Conservation (phyloP, 2,888 invertebrate species). For the Lasioglossum figueresi region DNA sequence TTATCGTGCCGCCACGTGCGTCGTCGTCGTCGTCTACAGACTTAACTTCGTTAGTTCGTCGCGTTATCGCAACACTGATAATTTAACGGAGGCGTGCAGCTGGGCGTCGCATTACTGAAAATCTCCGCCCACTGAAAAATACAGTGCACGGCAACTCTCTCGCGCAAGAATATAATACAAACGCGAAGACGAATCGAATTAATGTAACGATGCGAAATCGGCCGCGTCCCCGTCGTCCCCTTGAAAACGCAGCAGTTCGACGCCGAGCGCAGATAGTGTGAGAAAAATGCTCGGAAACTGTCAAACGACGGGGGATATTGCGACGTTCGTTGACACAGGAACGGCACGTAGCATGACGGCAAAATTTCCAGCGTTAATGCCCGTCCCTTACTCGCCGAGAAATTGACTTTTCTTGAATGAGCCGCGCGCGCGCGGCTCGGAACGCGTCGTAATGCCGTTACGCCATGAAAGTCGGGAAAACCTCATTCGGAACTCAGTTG, state of each 20-base stretch:
- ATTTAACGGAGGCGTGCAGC: background rate
- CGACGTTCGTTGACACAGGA: conserved; percentile 26
- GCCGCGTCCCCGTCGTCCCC: background rate
- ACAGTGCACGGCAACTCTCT: background rate
- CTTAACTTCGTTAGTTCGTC: conserved; percentile 27
- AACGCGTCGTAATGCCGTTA: conserved; percentile 40
- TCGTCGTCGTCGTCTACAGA: background rate
- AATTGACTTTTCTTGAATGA: conserved; percentile 51
- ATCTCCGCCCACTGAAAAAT: background rate
- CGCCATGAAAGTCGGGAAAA: conserved; percentile 57
- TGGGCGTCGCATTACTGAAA: background rate
- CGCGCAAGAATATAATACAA: background rate
- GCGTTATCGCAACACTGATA: conserved; percentile 20
- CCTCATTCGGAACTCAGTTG: conserved; percentile 53
- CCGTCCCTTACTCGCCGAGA: conserved; percentile 24
- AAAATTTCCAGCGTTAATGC: conserved; percentile 41
- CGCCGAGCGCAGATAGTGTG: background rate
- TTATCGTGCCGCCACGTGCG: conserved; percentile 11
- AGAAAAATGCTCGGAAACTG: background rate
- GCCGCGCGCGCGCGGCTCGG: conserved; percentile 3
- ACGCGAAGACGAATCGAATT: background rate
- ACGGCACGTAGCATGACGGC: conserved; percentile 24
- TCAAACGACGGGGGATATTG: conserved; percentile 28
- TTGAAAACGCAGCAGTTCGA: background rate
- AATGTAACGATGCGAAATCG: conserved; percentile 1